Evolutionary conservation across 37 sponge, comb jelly and placozoan genomes (phyloP).

Genomic region (Diacarnus erythraeanus): DNA sequence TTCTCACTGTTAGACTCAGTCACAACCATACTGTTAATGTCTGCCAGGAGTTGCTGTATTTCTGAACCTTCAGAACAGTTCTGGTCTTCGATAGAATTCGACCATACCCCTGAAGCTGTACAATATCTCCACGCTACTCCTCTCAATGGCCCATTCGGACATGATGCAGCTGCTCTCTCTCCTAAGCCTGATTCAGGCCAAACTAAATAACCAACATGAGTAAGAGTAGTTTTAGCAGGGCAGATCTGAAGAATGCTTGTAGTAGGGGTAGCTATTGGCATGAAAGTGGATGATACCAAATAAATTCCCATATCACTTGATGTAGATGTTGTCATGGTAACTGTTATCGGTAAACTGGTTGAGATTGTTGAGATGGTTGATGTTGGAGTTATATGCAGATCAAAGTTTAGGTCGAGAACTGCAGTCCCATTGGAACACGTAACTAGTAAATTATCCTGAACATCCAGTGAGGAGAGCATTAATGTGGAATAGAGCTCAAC

Average conservation of each 20-base stretch:
- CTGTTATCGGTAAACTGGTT: neutral
- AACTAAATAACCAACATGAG: neutral
- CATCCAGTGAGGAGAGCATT: neutral
- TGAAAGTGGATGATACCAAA: neutral
- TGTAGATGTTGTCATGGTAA: neutral
- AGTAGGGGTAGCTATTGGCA: slow-evolving; percentile 4
- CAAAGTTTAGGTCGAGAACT: neutral
- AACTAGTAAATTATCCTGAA: neutral
- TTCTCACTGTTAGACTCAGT: neutral
- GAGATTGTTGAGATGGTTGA: neutral
- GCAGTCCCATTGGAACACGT: slow-evolving; percentile 6
- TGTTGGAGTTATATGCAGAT: neutral
- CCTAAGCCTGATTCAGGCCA: slow-evolving; percentile 17
- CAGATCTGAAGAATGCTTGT: neutral
- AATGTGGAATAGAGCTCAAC: neutral
- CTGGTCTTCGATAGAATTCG: neutral
- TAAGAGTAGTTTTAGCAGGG: neutral
- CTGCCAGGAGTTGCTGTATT: neutral
- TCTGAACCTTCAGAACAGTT: neutral
- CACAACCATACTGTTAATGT: neutral
- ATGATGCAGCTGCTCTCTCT: neutral
- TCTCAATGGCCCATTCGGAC: slow-evolving; percentile 33
- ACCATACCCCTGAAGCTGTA: neutral
- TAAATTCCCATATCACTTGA: neutral
- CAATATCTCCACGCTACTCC: slow-evolving; percentile 12